Evolutionary conservation across 1,140 invertebrate species (phyloP).

Genomic region (Phenacoccus solenopsis): DNA sequence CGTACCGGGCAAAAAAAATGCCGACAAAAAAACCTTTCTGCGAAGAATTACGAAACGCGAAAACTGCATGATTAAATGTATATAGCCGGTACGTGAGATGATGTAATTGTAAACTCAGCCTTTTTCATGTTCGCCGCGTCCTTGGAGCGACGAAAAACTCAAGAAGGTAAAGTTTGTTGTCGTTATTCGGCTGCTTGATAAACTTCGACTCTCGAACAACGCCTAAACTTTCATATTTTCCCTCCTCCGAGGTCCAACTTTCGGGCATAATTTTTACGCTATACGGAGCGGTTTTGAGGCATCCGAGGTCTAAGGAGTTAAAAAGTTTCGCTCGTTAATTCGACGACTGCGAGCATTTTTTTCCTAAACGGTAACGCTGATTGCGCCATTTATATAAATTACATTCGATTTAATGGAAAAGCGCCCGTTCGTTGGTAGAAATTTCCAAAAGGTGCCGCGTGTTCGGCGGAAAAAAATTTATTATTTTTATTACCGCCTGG

Average conservation of each 20-base stretch:
- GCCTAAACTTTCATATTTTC: too few species aligned
- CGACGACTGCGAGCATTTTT: neutral
- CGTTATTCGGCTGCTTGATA: neutral
- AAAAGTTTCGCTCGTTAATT: neutral
- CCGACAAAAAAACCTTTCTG: neutral
- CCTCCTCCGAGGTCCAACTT: too few species aligned
- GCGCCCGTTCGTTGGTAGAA: too few species aligned
- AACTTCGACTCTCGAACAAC: neutral
- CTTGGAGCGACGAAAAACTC: neutral
- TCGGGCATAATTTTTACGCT: too few species aligned
- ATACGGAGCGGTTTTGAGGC: too few species aligned
- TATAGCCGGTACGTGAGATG: neutral
- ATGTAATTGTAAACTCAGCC: neutral
- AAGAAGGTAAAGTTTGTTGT: neutral
- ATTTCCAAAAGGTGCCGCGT: neutral
- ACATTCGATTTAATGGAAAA: neutral
- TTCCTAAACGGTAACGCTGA: neutral
- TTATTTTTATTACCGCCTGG: neutral
- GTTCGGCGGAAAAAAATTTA: neutral
- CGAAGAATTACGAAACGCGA: neutral
- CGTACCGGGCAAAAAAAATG: too few species aligned
- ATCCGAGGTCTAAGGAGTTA: too few species aligned
- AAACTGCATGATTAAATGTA: neutral
- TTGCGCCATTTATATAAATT: conserved; percentile 3
- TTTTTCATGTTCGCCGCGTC: neutral